phyloP scores from a whole-genome alignment of 1,140 invertebrate species.

The Rhynchophorus ferrugineus region DNA sequence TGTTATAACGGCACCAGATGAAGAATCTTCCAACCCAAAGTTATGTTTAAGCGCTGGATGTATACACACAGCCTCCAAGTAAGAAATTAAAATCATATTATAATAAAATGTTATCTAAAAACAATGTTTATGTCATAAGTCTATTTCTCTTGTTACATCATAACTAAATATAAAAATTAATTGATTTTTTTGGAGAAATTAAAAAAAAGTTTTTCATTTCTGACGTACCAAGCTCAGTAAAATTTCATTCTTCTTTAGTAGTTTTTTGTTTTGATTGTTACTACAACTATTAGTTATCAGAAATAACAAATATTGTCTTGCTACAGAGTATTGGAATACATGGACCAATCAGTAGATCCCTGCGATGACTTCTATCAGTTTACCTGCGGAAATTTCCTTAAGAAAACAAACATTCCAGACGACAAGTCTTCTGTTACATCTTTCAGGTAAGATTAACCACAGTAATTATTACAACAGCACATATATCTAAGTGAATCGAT shows the following conservation, averaged over 20 bases:
- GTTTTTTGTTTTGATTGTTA: no score
- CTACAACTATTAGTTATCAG: no score
- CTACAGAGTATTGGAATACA: constrained; percentile 55
- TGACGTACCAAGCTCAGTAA: no score
- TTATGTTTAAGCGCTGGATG: constrained; percentile 58
- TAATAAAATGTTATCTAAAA: no score
- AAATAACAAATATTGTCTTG: no score
- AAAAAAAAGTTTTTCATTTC: constrained; percentile 3
- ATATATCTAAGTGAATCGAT: no score
- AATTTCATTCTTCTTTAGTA: no score
- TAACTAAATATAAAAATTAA: no score
- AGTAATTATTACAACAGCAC: neutral
- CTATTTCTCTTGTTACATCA: no score
- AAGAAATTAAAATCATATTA: constrained; percentile 2
- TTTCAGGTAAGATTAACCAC: constrained; percentile 48
- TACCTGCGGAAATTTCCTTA: constrained; percentile 68
- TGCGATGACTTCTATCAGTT: constrained; percentile 89
- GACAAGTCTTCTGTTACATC: constrained; percentile 73
- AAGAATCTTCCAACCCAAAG: constrained; percentile 28
- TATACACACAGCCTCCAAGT: constrained; percentile 58
- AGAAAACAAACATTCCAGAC: constrained; percentile 67
- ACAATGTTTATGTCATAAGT: no score
- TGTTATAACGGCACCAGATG: constrained; percentile 21
- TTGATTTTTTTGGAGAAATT: no score
- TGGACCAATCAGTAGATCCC: constrained; percentile 68